Conservation (phyloP, 2,113 vertebrate species). For the Sylvia atricapilla region DNA sequence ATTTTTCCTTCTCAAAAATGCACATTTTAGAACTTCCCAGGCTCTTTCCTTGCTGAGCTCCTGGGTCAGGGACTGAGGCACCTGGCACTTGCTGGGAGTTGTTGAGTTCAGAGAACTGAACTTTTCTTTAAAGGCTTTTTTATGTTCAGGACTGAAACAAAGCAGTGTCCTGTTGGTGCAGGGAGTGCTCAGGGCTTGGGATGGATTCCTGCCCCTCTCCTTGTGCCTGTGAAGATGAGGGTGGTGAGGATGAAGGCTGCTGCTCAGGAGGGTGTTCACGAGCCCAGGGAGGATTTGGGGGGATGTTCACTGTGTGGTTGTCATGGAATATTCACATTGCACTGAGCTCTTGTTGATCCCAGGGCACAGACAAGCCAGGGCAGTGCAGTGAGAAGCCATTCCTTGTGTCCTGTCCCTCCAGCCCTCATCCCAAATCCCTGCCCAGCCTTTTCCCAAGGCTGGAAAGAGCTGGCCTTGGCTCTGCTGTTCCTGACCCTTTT, state of each 20-base stretch:
- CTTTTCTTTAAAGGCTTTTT: background rate
- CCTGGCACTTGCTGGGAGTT: background rate
- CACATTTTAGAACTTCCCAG: background rate
- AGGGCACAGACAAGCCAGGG: background rate
- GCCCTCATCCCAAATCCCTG: background rate
- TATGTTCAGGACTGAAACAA: background rate
- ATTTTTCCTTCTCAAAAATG: background rate
- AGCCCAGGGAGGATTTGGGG: background rate
- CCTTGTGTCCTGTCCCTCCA: background rate
- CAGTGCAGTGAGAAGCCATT: background rate
- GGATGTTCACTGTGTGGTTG: background rate
- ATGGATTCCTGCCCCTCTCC: background rate
- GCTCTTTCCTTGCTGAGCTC: background rate
- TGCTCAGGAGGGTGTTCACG: background rate
- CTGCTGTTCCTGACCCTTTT: fast-evolving
- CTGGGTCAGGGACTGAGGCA: background rate
- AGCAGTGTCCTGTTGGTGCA: background rate
- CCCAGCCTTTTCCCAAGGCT: background rate
- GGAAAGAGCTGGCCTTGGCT: background rate
- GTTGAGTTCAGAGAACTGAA: background rate
- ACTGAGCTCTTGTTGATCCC: background rate
- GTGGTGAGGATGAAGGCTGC: background rate
- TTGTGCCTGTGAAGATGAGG: background rate
- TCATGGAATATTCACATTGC: fast-evolving
- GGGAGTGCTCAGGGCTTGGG: fast-evolving